Base-by-base conservation (phyloP, 2,113 vertebrate species). In the Marmota monax region DNA sequence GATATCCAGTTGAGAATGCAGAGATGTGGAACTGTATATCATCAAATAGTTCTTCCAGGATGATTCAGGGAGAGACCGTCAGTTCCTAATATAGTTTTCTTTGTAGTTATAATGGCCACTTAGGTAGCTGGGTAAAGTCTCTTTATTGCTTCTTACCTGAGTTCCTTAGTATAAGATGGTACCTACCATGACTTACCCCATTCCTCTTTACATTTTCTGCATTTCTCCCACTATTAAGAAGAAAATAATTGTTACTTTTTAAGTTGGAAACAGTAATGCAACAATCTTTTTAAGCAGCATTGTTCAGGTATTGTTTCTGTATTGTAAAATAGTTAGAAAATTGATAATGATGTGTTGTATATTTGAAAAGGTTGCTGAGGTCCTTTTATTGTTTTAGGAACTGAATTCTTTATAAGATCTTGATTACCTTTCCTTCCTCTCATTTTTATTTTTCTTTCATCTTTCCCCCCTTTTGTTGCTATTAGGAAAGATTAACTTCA, bases 381-480 rank as follows among this genome's bases (percentile, higher is more conserved):
- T 45, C 9, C 16, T 85, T 85, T 91, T 77, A 32, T 90, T 94
- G 39, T 72, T 93, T 93, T 87, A 96, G 56, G 14, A 78, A 87
- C 32, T 67, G 32, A 90, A n/a, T 77, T 78, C 29, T 18, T 87
- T 76, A 67, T 69, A 51, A 88, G 67, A 78, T 1, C 18, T 88
- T 18, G 72, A 61, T 2, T 20, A 29, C 4, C 78, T 27, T 48
- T 93, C 25, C 32, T 79, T 80, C 4, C 7, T 18, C 23, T 76
- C 4, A 22, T 48, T 58, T 58, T 22, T 84, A 25, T 63, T 82
- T 96, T 91, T 93, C 29, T 69, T 93, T 90, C 51, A 61, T 79
- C 7, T 25, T 56, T 58, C 7, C 56, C 42, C 72, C 39, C 22
- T 45, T 48, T n/a, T 58, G 53, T 51, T 85, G 27, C 20, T 58